Evolutionary conservation across 64 coral and sea anemone species (phyloP).

Genomic region (Cladopsammia gracilis): DNA sequence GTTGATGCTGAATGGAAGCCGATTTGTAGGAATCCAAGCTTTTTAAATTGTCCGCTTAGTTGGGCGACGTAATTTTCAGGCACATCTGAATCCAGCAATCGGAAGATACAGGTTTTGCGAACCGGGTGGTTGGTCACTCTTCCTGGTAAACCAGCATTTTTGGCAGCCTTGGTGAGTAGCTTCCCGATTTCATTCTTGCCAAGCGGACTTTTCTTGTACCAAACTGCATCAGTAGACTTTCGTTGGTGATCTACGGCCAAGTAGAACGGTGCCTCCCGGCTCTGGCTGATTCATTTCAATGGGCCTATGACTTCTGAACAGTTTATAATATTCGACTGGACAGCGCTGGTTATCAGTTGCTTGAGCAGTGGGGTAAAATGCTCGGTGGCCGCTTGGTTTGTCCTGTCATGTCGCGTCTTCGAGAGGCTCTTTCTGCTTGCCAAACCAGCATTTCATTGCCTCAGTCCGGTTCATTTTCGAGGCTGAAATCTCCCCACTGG

Average conservation of each 20-base stretch:
- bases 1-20: not conserved
- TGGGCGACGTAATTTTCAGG: not conserved
- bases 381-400: not conserved
- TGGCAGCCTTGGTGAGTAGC: constrained; percentile 12
- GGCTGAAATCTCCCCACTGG: not conserved
- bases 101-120: not conserved
- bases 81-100: not conserved
- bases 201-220: not conserved
- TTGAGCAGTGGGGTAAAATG: not conserved
- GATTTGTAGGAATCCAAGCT: constrained; percentile 33
- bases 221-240: not conserved
- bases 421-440: constrained; percentile 9
- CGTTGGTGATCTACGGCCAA: not conserved
- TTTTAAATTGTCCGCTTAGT: constrained; percentile 8
- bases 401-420: not conserved
- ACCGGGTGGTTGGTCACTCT: not conserved
- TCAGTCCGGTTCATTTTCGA: constrained; percentile 12
- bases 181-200: constrained; percentile 32
- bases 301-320: not conserved
- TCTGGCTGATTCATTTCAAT: not conserved
- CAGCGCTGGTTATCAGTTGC: not conserved
- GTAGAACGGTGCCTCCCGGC: not conserved
- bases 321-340: not conserved
- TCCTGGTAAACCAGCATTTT: not conserved
- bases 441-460: constrained; percentile 24